Evolutionary conservation across 2,888 invertebrate species (phyloP).

Genomic region (Luperina nickerlii): DNA sequence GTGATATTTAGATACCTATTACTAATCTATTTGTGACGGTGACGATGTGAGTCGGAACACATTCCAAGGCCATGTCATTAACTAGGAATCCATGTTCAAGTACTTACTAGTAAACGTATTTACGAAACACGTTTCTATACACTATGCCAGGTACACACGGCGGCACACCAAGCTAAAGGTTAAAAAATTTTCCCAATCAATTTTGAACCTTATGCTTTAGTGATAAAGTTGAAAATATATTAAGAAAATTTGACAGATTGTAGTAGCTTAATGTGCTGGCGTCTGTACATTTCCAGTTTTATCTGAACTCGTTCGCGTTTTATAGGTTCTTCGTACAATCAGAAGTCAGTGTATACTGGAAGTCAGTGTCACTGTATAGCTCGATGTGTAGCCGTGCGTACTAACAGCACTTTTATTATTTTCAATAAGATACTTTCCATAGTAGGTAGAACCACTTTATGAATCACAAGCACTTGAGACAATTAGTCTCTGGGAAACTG

Average conservation of each 20-base stretch:
- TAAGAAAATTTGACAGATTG: no score
- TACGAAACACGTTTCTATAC: background rate
- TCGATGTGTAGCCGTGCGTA: background rate
- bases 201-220: no score
- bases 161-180: background rate
- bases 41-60: conserved; percentile 25
- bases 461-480: background rate
- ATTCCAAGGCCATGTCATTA: conserved; percentile 26
- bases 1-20: conserved; percentile 14
- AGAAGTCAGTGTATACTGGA: background rate
- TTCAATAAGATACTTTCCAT: background rate
- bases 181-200: no score
- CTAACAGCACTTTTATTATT: background rate
- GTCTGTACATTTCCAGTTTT: background rate
- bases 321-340: background rate
- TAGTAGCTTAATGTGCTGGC: no score
- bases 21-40: conserved; percentile 22
- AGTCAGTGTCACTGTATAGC: no score
- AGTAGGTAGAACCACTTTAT: background rate
- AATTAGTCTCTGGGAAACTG: background rate
- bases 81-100: conserved; percentile 9
- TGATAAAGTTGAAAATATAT: no score
- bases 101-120: conserved; percentile 21
- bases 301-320: background rate
- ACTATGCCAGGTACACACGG: background rate